Percentiles rank a stretch among this genome's conserved stretches.
phyloP scores from a whole-genome alignment of 1,140 invertebrate genomes.

The Drosophila aff. region DNA sequence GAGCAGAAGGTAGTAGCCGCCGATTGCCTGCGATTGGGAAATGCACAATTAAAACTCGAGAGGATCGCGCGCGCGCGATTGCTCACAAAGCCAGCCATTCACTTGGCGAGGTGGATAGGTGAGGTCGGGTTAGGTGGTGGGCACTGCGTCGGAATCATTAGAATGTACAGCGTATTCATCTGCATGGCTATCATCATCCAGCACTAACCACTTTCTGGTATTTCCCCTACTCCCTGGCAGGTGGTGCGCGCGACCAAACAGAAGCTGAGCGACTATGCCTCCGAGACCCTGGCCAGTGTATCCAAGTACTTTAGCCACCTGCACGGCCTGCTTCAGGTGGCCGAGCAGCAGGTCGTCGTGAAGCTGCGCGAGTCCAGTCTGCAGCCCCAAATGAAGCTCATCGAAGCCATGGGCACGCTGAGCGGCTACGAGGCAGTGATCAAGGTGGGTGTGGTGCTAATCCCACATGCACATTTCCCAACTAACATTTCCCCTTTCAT shows the following conservation, averaged over 20 bases:
- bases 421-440: constrained; percentile 53
- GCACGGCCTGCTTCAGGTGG: constrained; percentile 71
- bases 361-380: constrained; percentile 59
- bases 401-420: constrained; percentile 50
- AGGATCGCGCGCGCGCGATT: constrained; percentile 18
- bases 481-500: not conserved
- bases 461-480: not conserved
- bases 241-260: constrained; percentile 53
- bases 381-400: constrained; percentile 51
- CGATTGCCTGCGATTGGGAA: constrained; percentile 54
- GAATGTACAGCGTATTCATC: constrained; percentile 60
- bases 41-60: constrained; percentile 68
- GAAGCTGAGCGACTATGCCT: constrained; percentile 61
- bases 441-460: constrained; percentile 33
- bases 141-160: constrained; percentile 41
- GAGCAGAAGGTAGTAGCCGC: constrained; percentile 40
- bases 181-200: constrained; percentile 41
- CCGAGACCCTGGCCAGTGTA: constrained; percentile 51
- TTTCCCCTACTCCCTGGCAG: constrained; percentile 38
- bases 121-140: constrained; percentile 37
- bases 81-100: constrained; percentile 50
- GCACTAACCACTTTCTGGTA: constrained; percentile 9
- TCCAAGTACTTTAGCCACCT: constrained; percentile 60
- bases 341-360: constrained; percentile 61
- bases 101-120: constrained; percentile 41